Conservation (phyloP, 2,888 invertebrate species). For the Nebria salina region DNA sequence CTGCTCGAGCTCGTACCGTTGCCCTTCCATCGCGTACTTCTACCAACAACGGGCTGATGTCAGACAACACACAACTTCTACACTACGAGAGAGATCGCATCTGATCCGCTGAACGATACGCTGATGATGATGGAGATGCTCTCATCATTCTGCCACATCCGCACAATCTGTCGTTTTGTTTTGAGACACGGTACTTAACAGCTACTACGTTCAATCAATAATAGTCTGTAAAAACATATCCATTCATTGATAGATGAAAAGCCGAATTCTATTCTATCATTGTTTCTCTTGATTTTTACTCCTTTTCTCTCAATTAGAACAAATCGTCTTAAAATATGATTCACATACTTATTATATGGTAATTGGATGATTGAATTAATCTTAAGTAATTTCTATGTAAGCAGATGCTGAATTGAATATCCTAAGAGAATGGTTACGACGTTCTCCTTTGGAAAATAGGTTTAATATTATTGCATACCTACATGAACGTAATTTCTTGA, state of each 20-base stretch:
- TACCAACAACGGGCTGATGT: conserved; percentile 11
- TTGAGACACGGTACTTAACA: conserved; percentile 1
- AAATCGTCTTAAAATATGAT: neutral
- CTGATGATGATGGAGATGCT: neutral
- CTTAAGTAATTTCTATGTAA: neutral
- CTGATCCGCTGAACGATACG: neutral
- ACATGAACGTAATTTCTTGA: neutral
- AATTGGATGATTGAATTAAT: neutral
- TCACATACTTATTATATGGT: neutral
- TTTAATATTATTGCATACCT: too few species aligned
- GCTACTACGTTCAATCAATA: conserved; percentile 1
- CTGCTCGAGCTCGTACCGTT: neutral
- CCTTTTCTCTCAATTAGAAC: neutral
- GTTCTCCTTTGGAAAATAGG: too few species aligned
- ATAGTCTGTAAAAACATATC: neutral
- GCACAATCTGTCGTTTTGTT: neutral
- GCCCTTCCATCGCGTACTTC: conserved; percentile 2
- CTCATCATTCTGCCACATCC: neutral
- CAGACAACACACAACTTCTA: neutral
- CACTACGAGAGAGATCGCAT: neutral
- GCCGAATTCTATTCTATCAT: too few species aligned
- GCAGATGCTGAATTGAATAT: neutral
- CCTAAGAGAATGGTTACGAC: neutral
- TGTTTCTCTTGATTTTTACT: neutral
- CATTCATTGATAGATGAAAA: neutral